Conservation (phyloP, 1,140 invertebrate genomes). For the Calephelis nemesis region DNA sequence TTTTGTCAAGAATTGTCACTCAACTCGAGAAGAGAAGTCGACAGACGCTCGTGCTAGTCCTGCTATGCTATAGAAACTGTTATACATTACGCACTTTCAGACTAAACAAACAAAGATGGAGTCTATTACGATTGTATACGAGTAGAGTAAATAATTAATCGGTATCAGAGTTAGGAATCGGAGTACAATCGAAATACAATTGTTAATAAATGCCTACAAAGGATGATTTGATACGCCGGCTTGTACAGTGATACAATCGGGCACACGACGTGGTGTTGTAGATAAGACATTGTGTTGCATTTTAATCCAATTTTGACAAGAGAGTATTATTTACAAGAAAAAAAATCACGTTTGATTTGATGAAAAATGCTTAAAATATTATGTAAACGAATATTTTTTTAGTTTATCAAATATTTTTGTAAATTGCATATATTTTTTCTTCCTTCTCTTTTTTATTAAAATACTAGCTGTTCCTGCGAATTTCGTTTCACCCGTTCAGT, state of each 20-base stretch:
- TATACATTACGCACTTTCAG: background rate
- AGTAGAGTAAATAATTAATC: conserved; percentile 21
- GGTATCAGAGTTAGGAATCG: conserved; percentile 19
- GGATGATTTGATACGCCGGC: conserved; percentile 32
- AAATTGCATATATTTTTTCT: no score
- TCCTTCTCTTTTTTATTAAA: no score
- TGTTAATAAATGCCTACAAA: conserved; percentile 28
- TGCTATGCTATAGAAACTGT: background rate
- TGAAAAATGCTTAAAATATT: no score
- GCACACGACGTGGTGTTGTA: background rate
- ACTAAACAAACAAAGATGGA: conserved; percentile 13
- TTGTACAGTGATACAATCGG: conserved; percentile 24
- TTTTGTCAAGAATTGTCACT: no score
- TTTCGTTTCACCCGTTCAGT: no score
- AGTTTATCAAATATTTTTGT: no score
- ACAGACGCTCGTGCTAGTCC: no score
- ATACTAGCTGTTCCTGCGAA: no score
- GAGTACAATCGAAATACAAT: conserved; percentile 1
- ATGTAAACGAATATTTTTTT: no score
- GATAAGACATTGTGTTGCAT: conserved; percentile 17
- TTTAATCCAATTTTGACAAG: background rate
- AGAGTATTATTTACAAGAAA: background rate
- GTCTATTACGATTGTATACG: conserved; percentile 9
- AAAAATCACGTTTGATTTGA: no score
- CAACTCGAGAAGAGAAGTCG: no score